Evolutionary conservation across 2,113 vertebrate species (phyloP), one percentile per base, ranked within the genome.

Genomic region (Halcyon malimbica): DNA sequence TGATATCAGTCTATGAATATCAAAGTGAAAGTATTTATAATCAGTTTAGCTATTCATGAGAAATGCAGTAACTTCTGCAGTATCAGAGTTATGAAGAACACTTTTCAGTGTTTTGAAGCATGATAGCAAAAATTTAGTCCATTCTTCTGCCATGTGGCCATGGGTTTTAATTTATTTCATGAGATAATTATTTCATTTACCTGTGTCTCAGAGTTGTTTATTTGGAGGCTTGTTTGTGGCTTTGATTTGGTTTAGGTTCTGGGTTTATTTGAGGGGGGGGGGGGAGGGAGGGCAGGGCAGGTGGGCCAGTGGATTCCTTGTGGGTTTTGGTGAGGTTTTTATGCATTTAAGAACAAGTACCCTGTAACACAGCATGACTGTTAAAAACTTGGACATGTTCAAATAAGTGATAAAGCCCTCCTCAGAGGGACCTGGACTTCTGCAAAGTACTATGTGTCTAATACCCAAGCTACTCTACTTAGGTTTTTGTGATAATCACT

Each of bases 1-100:
- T 93, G 28, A 60, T 83, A 83, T 91, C 75, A 70, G 44, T 59
- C 90, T 95, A 46, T 77, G 85, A 96, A 95, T 95, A 94, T 93
- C 84, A 90, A 90, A 96, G 68, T 59, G 54, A 70, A 93, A 90
- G 46, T 94, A 94, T 96, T 96, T 96, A 65, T 90, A 96, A 74
- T 65, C 20, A 76, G 23, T 65, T 94, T 59, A 83, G 82, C 67
- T 92, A 54, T 92, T 80, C 75, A 63, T 95, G 71, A 94, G 50
- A 93, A 94, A 80, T 56, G 11, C 41, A 83, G 24, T 71, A 29
- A 64, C 7, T 88, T 70, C 62, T 76, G 14, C 19, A 53, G 15
- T 57, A 63, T 67, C 50, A 74, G 50, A 24, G 33, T 56, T 74
- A 57, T 13, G 18, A 44, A 23, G 75, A 77, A 68, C 31, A 31